These are phyloP conservation scores for Dermochelys coriacea DNA, from an alignment of 2,797 vertebrate genomes.

Conservation along the genomic window DNA sequence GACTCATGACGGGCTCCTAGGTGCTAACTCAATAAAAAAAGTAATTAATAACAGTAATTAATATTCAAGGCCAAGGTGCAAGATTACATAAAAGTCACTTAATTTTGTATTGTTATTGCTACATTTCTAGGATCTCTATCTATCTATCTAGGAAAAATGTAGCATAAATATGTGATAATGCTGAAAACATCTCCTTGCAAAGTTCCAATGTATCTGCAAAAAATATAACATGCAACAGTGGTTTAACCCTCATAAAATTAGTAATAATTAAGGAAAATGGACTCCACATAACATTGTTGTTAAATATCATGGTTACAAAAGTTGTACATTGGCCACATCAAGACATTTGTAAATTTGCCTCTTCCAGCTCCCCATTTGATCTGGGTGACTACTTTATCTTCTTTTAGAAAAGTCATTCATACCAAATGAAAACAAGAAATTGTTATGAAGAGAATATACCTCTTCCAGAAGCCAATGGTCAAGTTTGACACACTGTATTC, in stretches of 20 bases:
- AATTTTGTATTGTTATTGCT: not conserved
- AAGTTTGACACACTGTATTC: not conserved
- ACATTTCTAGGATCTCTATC: fast-evolving
- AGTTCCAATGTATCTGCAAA: not conserved
- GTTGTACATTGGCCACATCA: not conserved
- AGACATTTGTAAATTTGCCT: not conserved
- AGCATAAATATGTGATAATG: not conserved
- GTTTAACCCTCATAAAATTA: not conserved
- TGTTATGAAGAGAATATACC: not conserved
- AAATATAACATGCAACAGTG: not conserved
- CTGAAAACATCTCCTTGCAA: not conserved
- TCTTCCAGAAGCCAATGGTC: not conserved
- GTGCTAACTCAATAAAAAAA: not conserved
- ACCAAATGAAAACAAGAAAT: not conserved
- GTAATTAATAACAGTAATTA: not conserved
- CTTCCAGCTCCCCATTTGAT: not conserved
- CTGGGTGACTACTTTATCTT: not conserved
- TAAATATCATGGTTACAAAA: not conserved
- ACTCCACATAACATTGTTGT: not conserved
- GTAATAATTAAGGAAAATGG: not conserved
- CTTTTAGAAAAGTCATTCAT: not conserved
- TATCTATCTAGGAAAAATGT: not conserved
- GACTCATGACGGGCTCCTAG: not conserved
- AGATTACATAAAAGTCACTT: not conserved
- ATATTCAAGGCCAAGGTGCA: not conserved